Conservation (phyloP, 2,113 vertebrate species). For the Tamias sibiricus region DNA sequence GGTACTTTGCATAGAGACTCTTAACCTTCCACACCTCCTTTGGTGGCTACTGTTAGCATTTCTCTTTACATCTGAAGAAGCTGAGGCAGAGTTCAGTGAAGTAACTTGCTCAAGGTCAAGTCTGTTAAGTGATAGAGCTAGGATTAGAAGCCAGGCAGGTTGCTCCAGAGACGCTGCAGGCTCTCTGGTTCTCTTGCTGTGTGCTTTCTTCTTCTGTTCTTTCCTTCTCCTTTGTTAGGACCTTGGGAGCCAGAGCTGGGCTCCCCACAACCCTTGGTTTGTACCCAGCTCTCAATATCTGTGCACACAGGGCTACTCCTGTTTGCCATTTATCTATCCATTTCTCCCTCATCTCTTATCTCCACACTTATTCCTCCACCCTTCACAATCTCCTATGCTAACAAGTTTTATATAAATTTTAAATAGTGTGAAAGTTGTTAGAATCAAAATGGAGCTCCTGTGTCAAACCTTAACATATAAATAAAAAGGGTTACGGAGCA, state of each 20-base stretch:
- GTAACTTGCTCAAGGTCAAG: background rate
- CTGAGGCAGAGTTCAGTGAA: background rate
- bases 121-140: background rate
- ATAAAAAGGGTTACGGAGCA: background rate
- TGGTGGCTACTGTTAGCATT: background rate
- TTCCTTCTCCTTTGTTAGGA: background rate
- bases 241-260: accelerated
- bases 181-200: background rate
- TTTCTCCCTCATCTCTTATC: background rate
- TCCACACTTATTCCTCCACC: background rate
- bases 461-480: background rate
- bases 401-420: background rate
- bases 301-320: background rate
- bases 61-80: background rate
- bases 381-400: background rate
- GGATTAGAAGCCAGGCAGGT: background rate
- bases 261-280: background rate
- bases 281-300: background rate
- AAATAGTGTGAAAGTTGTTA: background rate
- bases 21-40: background rate
- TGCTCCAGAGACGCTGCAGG: accelerated
- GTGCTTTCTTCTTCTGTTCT: background rate
- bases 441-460: background rate
- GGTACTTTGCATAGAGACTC: background rate
- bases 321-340: background rate